Base-by-base conservation (phyloP, 2,113 vertebrate genomes). In the Erythrocebus patas region DNA sequence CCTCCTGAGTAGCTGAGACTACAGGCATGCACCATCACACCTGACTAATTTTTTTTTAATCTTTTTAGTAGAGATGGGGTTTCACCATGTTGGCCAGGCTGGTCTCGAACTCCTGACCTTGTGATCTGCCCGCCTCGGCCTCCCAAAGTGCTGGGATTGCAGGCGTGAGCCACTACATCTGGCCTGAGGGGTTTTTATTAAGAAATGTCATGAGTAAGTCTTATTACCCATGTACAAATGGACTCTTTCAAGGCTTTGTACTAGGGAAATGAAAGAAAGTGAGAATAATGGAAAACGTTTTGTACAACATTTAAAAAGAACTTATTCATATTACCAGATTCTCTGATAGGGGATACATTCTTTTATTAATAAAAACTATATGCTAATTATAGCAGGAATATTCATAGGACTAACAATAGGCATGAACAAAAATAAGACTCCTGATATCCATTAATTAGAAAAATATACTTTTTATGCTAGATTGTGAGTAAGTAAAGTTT, bases 171-270 rank as follows among this genome's bases (percentile, higher is more conserved):
- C 11, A 5, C 59, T 61, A 5, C 12, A 1, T 12, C 59, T 13
- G 25, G 10, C 25, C 59, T 27, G 27, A 5, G 25, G 25, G 11
- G 25, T 12, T 61, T 79, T 80, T 80, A 79, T 25, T 85, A 80
- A 87, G 96, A 94, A 96, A 88, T 96, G 57, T 96, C 6, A 18
- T 87, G 61, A 64, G 40, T 82, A 68, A 93, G 17, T 87, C 27
- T 89, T 78, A 32, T 35, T 73, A 73, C 2, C n/a, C 30, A 59
- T 59, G 3, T 80, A 85, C 80, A 73, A 86, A 35, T 45, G 13
- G 3, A 78, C 89, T 59, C 35, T 76, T 61, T 79, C 16, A 55
- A 43, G 40, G 11, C 27, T 85, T 80, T 82, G 78, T 50, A 30
- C 48, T 88, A 87, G 38, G 9, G 48, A 91, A 61, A 1, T 86